phyloP scores from a whole-genome alignment of 2,888 invertebrate genomes.

The Cephus nigrinus region DNA sequence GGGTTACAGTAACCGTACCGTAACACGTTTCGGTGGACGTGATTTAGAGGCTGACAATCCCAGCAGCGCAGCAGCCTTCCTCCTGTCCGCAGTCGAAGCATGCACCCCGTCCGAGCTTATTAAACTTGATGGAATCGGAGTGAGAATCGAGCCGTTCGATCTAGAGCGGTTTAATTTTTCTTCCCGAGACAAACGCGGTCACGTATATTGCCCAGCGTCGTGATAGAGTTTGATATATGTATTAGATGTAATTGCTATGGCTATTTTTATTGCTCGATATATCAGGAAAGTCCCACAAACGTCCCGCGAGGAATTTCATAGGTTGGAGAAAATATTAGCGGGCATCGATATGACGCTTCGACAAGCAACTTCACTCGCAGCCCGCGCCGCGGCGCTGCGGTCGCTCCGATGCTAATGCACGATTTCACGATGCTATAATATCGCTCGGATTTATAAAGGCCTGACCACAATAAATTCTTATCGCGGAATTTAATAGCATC shows the following conservation, averaged over 20 bases:
- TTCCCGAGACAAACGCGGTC: neutral
- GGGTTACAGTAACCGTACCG: conserved; percentile 36
- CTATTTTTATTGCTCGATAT: too few species aligned
- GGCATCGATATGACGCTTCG: too few species aligned
- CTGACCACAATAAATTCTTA: conserved; percentile 12
- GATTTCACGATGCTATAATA: too few species aligned
- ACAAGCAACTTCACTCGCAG: too few species aligned
- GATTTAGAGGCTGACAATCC: conserved; percentile 39
- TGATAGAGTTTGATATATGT: too few species aligned
- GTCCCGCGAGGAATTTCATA: too few species aligned
- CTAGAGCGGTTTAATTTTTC: neutral
- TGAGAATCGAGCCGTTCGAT: neutral
- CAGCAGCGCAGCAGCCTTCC: conserved; percentile 27
- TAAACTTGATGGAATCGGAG: conserved; percentile 18
- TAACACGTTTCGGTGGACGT: conserved; percentile 34
- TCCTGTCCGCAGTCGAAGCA: conserved; percentile 24
- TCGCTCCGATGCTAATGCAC: too few species aligned
- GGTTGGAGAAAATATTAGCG: too few species aligned
- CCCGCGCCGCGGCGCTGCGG: too few species aligned
- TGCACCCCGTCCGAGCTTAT: conserved; percentile 24
- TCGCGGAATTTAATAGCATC: too few species aligned
- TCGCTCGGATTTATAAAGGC: conserved; percentile 13
- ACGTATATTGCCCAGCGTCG: neutral
- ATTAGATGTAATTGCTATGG: too few species aligned
- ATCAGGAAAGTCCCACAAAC: too few species aligned